Base-by-base conservation (phyloP, 2,888 invertebrate genomes). In the Alitta virens region DNA sequence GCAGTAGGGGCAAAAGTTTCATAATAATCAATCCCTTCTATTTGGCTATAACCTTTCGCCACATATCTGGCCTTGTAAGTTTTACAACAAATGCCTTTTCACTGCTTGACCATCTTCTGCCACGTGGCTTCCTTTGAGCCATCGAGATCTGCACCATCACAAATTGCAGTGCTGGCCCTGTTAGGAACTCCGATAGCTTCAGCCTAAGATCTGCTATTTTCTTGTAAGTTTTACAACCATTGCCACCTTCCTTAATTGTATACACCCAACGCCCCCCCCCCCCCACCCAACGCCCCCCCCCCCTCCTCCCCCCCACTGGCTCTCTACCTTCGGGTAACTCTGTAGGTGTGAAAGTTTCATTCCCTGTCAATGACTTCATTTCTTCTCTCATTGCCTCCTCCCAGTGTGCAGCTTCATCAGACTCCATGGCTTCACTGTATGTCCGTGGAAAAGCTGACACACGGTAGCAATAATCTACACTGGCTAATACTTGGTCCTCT, bases 261-360 rank as follows among this genome's bases (percentile, higher is more conserved):
- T 65, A 69, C n/a, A 66, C 66, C 69, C 67, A 66, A 14, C 63
- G 52, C 16, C 59, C 67, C n/a, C n/a, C n/a, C n/a, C n/a, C n/a
- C n/a, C n/a, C n/a, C n/a, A n/a, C n/a, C n/a, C n/a, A n/a, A n/a
- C n/a, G n/a, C n/a, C n/a, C n/a, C n/a, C n/a, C n/a, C n/a, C n/a
- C n/a, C n/a, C n/a, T n/a, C n/a, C n/a, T n/a, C n/a, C n/a, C n/a
- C 54, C 63, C 63, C 55, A 62, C 60, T 60, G 54, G 54, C 27
- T 56, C 38, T 54, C 64, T 65, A 25, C 56, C 64, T 18, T 62
- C 53, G 21, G 65, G 66, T 26, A 68, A 58, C 23, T 55, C 49
- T 25, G 61, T 63, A 12, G 66, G n/a, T 18, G 60, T 58, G 60
- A 62, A 69, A 21, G 68, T 66, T 9, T 66, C 64, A 60, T 68